A percentile compares a stretch with the other conserved stretches of the same genome.
Evolutionary conservation across 2,797 vertebrate genomes (phyloP).

Genomic region (Intellagama lesueurii): DNA sequence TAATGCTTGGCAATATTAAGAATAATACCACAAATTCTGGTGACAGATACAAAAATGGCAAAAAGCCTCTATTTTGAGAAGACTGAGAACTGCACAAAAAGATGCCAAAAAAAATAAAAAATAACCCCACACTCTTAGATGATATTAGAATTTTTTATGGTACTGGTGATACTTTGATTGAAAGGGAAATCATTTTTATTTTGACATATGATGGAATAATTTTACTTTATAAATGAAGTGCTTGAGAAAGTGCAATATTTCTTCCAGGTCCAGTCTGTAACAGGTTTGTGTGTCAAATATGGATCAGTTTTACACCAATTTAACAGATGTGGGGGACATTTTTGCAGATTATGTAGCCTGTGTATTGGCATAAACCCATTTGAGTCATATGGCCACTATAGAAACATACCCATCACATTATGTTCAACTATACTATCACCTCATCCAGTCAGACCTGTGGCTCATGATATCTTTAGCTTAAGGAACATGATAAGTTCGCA

Average conservation of each 20-base stretch:
- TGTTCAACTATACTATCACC: background rate
- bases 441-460: background rate
- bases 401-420: background rate
- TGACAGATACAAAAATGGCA: background rate
- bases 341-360: background rate
- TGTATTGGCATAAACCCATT: background rate
- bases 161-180: background rate
- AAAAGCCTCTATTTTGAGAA: background rate
- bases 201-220: background rate
- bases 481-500: background rate
- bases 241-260: background rate
- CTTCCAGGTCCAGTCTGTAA: background rate
- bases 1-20: background rate
- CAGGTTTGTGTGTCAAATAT: background rate
- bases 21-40: slow-evolving; percentile 12
- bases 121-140: background rate
- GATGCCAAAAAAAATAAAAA: background rate
- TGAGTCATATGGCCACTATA: background rate
- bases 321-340: background rate
- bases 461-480: background rate
- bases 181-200: background rate
- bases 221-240: background rate
- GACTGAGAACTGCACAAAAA: background rate
- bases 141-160: background rate
- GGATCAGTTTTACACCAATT: background rate